Evolutionary conservation across 2,113 vertebrate species (phyloP).

Genomic region (Climacteris rufus): DNA sequence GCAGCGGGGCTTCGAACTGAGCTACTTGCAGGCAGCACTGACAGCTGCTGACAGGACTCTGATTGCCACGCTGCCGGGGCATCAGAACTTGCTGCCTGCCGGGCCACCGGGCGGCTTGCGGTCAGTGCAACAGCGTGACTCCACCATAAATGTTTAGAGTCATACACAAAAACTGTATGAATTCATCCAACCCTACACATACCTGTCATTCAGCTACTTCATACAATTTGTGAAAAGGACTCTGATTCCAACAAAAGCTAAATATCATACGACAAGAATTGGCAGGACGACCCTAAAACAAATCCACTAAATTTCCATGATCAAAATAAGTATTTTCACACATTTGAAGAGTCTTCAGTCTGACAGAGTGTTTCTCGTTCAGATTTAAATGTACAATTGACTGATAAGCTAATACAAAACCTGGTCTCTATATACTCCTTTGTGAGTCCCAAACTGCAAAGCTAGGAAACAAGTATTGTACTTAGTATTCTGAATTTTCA

Average conservation of each 20-base stretch:
- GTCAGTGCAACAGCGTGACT: too few species aligned
- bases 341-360: not conserved
- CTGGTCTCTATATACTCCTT: not conserved
- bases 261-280: not conserved
- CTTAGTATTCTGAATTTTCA: not conserved
- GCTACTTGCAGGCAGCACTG: too few species aligned
- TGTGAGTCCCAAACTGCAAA: not conserved
- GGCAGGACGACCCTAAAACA: not conserved
- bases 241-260: not conserved
- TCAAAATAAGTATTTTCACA: not conserved
- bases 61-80: too few species aligned
- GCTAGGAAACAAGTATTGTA: not conserved
- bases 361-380: not conserved
- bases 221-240: not conserved
- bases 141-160: not conserved
- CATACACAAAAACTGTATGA: accelerated
- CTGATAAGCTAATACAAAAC: not conserved
- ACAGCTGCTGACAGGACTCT: too few species aligned
- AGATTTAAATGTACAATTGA: not conserved
- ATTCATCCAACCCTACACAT: not conserved
- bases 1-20: too few species aligned
- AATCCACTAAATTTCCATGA: not conserved
- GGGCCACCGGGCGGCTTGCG: too few species aligned
- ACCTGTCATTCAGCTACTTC: not conserved
- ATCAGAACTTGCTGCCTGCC: too few species aligned